These are phyloP conservation scores for Drosophila pandora DNA, from an alignment of 1,140 invertebrate species.

Conservation along the genomic window DNA sequence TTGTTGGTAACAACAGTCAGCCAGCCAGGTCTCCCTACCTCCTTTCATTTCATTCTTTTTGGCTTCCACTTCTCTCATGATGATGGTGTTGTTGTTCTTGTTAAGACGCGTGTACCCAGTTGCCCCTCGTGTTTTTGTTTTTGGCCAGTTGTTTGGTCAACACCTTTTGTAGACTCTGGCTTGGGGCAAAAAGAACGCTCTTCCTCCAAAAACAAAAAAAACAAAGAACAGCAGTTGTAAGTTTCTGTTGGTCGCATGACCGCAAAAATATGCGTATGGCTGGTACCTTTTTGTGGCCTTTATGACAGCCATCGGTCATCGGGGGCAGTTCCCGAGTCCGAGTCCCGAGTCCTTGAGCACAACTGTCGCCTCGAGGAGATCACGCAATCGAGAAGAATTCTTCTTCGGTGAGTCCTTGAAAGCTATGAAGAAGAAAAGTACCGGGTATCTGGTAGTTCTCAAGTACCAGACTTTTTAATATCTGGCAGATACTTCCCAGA, in stretches of 20 bases:
- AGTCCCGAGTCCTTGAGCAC: slow-evolving; percentile 65
- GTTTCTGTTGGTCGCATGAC: slow-evolving; percentile 60
- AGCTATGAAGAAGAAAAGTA: not conserved
- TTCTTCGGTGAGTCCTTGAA: not conserved
- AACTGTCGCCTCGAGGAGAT: slow-evolving; percentile 58
- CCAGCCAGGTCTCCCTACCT: slow-evolving; percentile 3
- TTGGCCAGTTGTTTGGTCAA: slow-evolving; percentile 68
- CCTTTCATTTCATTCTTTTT: slow-evolving; percentile 2
- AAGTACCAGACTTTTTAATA: not conserved
- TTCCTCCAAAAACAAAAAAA: slow-evolving; percentile 15
- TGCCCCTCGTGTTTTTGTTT: slow-evolving; percentile 43
- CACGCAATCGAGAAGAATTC: slow-evolving; percentile 47
- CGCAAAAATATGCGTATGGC: slow-evolving; percentile 75
- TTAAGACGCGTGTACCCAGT: slow-evolving; percentile 71
- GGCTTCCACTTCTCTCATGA: slow-evolving; percentile 14
- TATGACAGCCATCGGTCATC: slow-evolving; percentile 68
- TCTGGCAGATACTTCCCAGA: not conserved
- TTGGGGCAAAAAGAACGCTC: slow-evolving; percentile 63
- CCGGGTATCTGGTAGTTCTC: not conserved
- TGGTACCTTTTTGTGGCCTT: slow-evolving; percentile 63
- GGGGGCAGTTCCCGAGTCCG: slow-evolving; percentile 47
- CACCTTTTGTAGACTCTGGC: slow-evolving; percentile 80
- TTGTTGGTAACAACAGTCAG: slow-evolving; percentile 8
- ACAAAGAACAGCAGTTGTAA: slow-evolving; percentile 73
- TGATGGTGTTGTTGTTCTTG: slow-evolving; percentile 58